phyloP scores from a whole-genome alignment of 2,888 invertebrate genomes.

The Ariolimax columbianus region DNA sequence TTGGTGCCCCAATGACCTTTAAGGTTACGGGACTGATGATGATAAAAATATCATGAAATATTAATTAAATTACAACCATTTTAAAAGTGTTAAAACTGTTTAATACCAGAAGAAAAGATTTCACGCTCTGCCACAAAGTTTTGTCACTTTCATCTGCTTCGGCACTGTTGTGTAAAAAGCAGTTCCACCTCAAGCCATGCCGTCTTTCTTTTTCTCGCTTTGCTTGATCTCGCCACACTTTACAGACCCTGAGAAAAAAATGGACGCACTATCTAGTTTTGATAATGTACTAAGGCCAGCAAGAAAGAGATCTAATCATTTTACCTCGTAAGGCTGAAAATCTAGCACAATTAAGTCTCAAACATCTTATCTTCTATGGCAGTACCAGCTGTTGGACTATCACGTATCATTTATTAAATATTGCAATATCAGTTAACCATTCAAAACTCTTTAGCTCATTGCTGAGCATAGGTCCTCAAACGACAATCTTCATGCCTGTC shows the following conservation, averaged over 20 bases:
- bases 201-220: constrained; percentile 49
- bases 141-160: constrained; percentile 38
- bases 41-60: not conserved
- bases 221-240: constrained; percentile 57
- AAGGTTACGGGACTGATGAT: too few relatives aligned
- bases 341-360: too few relatives aligned
- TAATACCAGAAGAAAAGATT: constrained; percentile 46
- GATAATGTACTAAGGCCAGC: not conserved
- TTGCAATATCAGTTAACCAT: too few relatives aligned
- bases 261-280: not conserved
- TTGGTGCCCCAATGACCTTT: too few relatives aligned
- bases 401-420: too few relatives aligned
- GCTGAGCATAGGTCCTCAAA: too few relatives aligned
- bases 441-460: too few relatives aligned
- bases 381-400: too few relatives aligned
- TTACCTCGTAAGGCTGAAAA: too few relatives aligned
- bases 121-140: constrained; percentile 14
- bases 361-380: too few relatives aligned
- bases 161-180: constrained; percentile 44
- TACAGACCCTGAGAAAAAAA: constrained; percentile 58
- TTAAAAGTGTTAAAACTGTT: not conserved
- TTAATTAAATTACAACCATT: not conserved
- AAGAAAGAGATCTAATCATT: not conserved
- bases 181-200: constrained; percentile 47
- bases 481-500: too few relatives aligned